A percentile compares a stretch with the other conserved stretches of the same genome.
phyloP scores from a whole-genome alignment of 1,140 invertebrate genomes.

The Drosophila lowei region DNA sequence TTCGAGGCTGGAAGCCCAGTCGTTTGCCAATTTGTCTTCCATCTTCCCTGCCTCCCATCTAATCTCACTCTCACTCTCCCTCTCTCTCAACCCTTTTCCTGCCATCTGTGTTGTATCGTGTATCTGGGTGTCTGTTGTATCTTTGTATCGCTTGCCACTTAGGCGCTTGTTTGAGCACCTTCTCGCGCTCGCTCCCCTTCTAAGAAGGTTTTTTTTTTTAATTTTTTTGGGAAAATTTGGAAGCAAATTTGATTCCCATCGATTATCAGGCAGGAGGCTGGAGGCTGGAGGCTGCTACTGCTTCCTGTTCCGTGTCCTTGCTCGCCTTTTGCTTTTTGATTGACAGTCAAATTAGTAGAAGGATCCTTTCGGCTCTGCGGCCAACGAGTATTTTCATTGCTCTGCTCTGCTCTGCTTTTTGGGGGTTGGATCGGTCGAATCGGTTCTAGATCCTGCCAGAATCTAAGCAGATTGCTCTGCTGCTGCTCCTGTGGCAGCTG shows the following conservation, averaged over 20 bases:
- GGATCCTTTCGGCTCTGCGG: conserved; percentile 10
- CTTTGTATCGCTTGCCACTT: conserved; percentile 35
- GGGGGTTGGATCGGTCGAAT: conserved; percentile 27
- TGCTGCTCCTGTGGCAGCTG: conserved; percentile 17
- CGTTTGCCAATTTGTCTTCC: conserved; percentile 65
- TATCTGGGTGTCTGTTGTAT: conserved; percentile 28
- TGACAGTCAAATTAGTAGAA: conserved; percentile 77
- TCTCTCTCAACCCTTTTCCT: conserved; percentile 31
- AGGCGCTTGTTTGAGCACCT: conserved; percentile 5
- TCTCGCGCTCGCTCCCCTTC: too few species aligned
- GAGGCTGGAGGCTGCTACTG: conserved; percentile 1
- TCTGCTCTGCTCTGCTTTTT: conserved; percentile 4
- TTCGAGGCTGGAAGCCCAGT: conserved; percentile 15
- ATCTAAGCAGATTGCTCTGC: not conserved
- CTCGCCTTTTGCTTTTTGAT: conserved; percentile 60
- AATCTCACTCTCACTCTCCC: conserved; percentile 33
- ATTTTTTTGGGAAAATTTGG: conserved; percentile 3
- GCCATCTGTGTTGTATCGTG: conserved; percentile 17
- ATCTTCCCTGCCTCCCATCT: conserved; percentile 41
- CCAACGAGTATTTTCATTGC: conserved; percentile 6
- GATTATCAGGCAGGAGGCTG: conserved; percentile 60
- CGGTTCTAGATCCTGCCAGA: conserved; percentile 14
- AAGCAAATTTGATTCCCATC: conserved; percentile 79
- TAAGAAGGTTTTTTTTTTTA: too few species aligned
- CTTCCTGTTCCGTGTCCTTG: conserved; percentile 3